Evolutionary conservation across 2,113 vertebrate species (phyloP), one percentile per base, ranked within the genome.

Genomic region (Cromileptes altivelis): DNA sequence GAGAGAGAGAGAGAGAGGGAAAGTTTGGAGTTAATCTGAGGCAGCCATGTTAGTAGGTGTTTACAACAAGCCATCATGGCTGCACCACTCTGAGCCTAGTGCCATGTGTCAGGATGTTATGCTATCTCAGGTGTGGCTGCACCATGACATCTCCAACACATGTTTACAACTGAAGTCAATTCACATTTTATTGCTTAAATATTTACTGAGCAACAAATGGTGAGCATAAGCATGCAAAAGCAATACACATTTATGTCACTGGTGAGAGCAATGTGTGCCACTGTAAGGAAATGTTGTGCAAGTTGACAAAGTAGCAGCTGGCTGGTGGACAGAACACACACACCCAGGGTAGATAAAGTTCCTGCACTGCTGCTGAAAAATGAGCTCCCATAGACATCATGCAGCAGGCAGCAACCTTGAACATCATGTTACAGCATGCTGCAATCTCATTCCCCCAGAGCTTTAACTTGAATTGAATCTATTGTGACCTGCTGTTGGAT

Each of bases 1-100:
- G n/a, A 63, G 23, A 58, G 23, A 42, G 49, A 30, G 27, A 30
- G 0, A 42, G 49, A 30, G 30, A 30, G 4, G 7, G 33, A 37
- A 1, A 37, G 50, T 12, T 6, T 27, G 42, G 12, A 19, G 37
- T 45, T 71, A 1, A 60, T 62, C 2, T 27, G 6, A 69, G 49
- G 13, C 21, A 86, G 78, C 75, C 71, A 69, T 68, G 65, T 70
- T 70, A 40, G 45, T 30, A 57, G 3, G 14, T 76, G 62, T 2
- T 19, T 45, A 64, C 21, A 84, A 82, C 71, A 84, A 64, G 3
- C 5, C 37, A 61, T 60, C 3, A 27, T 81, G 82, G 70, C 71
- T 82, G 72, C 72, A 84, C 9, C 63, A 4, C 21, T 45, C 10
- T n/a, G 7, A 45, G 40, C 1, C 1, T 19, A 25, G 3, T 61